Evolutionary conservation across 2,888 invertebrate genomes (phyloP).

Genomic region (Ischnus inquisitorius): DNA sequence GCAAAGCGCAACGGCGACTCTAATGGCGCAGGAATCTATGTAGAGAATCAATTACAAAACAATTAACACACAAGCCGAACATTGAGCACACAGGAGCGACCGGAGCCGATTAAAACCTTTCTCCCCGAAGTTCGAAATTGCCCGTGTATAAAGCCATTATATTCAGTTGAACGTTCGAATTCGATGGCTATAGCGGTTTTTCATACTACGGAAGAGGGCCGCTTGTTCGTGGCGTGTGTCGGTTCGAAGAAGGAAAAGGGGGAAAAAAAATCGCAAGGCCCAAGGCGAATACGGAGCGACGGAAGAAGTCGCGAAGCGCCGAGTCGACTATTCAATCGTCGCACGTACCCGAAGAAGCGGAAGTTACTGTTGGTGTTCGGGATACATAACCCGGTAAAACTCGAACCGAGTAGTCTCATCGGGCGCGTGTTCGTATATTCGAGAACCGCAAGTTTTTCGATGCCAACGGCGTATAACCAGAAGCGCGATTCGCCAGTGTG

Average conservation of each 20-base stretch:
- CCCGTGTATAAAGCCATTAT: too few relatives aligned
- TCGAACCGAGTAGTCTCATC: conserved; percentile 21
- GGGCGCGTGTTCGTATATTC: background rate
- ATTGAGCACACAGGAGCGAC: background rate
- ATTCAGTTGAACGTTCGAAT: background rate
- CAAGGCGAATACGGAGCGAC: conserved; percentile 12
- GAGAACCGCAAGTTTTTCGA: conserved; percentile 9
- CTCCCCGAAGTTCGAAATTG: background rate
- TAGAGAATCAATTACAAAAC: conserved; percentile 6
- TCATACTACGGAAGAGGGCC: background rate
- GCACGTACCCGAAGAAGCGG: conserved; percentile 40
- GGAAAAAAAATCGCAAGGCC: background rate
- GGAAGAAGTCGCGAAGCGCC: conserved; percentile 35
- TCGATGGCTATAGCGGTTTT: background rate
- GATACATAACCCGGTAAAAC: conserved; percentile 21
- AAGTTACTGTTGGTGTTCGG: conserved; percentile 29
- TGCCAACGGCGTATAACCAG: conserved; percentile 4
- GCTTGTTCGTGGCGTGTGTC: conserved; percentile 4
- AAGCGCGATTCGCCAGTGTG: background rate
- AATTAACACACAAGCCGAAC: background rate
- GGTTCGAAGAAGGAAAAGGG: conserved; percentile 14
- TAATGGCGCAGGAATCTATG: background rate
- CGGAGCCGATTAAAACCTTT: conserved; percentile 3
- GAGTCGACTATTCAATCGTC: conserved; percentile 53
- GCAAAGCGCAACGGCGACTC: background rate